Percentiles rank a stretch among this genome's conserved stretches.
Evolutionary conservation across 92 coral and sea anemone genomes (phyloP).

Genomic region (Paramuricea clavata): DNA sequence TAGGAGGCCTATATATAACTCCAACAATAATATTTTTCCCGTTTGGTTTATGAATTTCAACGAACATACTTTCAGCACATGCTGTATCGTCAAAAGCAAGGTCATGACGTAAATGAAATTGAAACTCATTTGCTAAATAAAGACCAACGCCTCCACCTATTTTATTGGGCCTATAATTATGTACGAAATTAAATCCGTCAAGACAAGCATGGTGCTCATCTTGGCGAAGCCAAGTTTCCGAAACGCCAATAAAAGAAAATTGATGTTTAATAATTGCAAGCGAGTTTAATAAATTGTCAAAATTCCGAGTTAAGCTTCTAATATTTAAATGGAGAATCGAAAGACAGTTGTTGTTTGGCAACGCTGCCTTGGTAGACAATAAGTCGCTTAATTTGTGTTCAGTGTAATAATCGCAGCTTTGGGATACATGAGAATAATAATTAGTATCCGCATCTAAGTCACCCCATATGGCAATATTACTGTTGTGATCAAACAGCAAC

Average conservation of each 20-base stretch:
- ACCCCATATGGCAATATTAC: neutral
- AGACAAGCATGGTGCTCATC: slow-evolving; percentile 37
- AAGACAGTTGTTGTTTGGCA: neutral
- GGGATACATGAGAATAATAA: slow-evolving; percentile 3
- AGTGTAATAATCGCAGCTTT: slow-evolving; percentile 7
- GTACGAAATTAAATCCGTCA: slow-evolving; percentile 29
- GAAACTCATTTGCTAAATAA: neutral
- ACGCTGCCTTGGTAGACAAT: neutral
- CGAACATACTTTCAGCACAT: slow-evolving; percentile 19
- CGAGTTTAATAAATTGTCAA: neutral
- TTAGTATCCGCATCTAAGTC: slow-evolving; percentile 18
- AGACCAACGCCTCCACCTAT: slow-evolving; percentile 2
- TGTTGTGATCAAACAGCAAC: neutral
- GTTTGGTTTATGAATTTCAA: slow-evolving; percentile 37
- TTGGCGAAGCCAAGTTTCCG: slow-evolving; percentile 46
- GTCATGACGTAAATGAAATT: neutral
- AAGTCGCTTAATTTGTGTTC: neutral
- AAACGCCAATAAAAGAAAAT: slow-evolving; percentile 45
- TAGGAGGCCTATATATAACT: slow-evolving; percentile 40
- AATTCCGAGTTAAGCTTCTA: neutral
- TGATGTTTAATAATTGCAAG: neutral
- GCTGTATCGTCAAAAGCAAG: neutral
- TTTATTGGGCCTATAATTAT: slow-evolving; percentile 10
- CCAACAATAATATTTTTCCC: slow-evolving; percentile 47
- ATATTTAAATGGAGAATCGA: slow-evolving; percentile 7